Conservation (phyloP, 2,797 vertebrate species). For the Borostomias antarcticus region DNA sequence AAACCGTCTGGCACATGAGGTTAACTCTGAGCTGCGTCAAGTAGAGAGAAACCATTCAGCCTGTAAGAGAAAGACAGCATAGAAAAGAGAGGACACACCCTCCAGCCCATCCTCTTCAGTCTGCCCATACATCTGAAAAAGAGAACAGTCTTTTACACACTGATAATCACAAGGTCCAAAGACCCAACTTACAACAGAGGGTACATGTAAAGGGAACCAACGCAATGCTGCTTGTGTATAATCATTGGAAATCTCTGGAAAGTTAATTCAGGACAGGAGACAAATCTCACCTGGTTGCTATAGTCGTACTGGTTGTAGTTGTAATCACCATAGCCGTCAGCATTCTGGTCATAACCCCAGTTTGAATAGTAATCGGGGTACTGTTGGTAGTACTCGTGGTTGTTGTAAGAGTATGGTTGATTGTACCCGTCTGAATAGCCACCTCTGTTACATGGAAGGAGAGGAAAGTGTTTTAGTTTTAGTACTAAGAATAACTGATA, state of each 20-base stretch:
- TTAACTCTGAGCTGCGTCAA: no score
- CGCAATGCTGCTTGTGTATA: neutral
- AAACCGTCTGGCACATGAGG: no score
- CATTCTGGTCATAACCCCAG: conserved; percentile 86
- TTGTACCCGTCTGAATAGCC: conserved; percentile 53
- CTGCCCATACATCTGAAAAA: conserved; percentile 25
- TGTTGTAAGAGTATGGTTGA: conserved; percentile 75
- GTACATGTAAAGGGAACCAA: neutral
- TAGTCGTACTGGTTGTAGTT: conserved; percentile 83
- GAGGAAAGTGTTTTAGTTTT: neutral
- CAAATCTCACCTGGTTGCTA: conserved; percentile 78
- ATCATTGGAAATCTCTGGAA: no score
- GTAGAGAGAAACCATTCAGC: neutral
- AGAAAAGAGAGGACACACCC: conserved; percentile 41
- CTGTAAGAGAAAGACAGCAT: neutral
- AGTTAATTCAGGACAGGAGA: neutral
- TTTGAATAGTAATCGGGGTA: conserved; percentile 82
- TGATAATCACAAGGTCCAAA: neutral
- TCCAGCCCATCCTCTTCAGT: conserved; percentile 77
- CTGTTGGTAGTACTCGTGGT: conserved; percentile 80
- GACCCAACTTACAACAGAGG: neutral
- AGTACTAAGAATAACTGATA: no score
- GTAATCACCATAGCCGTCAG: conserved; percentile 77
- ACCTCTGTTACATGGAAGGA: conserved; percentile 17
- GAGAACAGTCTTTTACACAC: neutral